Conservation (phyloP, 2,888 invertebrate genomes). For the Amiota communis region DNA sequence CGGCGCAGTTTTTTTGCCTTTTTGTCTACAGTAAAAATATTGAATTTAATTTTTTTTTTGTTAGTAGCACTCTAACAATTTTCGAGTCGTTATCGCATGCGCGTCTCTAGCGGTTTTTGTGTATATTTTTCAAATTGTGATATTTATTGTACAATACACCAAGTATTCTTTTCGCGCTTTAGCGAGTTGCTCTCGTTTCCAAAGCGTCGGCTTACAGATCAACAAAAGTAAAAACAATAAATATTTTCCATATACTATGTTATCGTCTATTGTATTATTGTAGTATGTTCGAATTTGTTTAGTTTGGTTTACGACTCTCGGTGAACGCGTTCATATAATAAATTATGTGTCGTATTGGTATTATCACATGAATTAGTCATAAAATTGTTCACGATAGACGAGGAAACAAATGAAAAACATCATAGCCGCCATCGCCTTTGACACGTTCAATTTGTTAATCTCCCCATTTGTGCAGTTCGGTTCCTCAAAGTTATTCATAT, state of each 20-base stretch:
- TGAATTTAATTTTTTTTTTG: conserved; percentile 71
- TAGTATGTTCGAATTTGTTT: conserved; percentile 28
- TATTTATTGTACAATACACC: background rate
- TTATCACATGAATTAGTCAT: conserved; percentile 35
- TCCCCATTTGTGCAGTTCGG: too few relatives aligned
- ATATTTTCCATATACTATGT: background rate
- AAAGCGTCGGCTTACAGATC: conserved; percentile 13
- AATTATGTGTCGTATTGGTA: conserved; percentile 49
- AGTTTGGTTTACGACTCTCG: conserved; percentile 17
- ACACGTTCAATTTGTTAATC: too few relatives aligned
- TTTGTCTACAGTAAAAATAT: conserved; percentile 70
- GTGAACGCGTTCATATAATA: conserved; percentile 38
- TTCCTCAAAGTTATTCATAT: too few relatives aligned
- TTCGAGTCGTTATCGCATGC: conserved; percentile 72
- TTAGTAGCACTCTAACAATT: conserved; percentile 72
- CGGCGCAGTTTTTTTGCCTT: conserved; percentile 47
- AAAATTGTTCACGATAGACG: background rate
- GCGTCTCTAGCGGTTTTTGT: conserved; percentile 57
- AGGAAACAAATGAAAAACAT: too few relatives aligned
- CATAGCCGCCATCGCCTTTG: too few relatives aligned
- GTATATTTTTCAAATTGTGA: conserved; percentile 28
- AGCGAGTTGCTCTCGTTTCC: background rate
- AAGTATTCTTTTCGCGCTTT: background rate
- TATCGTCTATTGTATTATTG: background rate
- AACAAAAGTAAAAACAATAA: too few relatives aligned